Base-by-base conservation (phyloP, 64 coral and sea anemone genomes). In the Dendronephthya gigantea region DNA sequence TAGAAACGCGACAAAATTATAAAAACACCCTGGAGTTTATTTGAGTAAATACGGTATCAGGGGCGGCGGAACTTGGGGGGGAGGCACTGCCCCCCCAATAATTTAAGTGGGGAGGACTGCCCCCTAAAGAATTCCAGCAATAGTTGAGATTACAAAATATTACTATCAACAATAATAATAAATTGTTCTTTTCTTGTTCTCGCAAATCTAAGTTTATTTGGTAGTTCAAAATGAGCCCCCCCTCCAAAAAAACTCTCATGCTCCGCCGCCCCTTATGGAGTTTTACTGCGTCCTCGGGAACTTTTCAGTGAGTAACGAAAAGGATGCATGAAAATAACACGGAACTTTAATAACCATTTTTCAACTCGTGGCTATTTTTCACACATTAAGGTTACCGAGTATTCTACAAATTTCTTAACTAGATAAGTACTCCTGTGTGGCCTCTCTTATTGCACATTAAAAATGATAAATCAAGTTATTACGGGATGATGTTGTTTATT, bases 401-500 rank as follows among this genome's bases (percentile, higher is more conserved):
- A 62, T 62, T 62, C 55, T 2, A 13, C 55, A 62, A 62, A 62
- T 62, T 62, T 22, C 55, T 62, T 62, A 62, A n/a, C 25, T 62
- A 62, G 55, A 62, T 62, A 62, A 62, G 55, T 58, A 58, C 51
- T 58, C 51, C 4, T 17, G 51, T 17, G 51, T 58, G 51, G 51
- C 51, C 51, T 58, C 51, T 58, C 23, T 19, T 58, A 58, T 58
- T 58, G 51, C 51, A 58, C 51, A 6, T 58, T 7, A 62, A 62
- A n/a, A 62, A 62, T 62, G 55, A 62, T n/a, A 62, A 62, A 62
- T 62, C 55, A 62, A 62, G 55, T 62, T 15, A 62, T 62, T 62
- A 23, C 19, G 55, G 55, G 55, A 62, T 62, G 55, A 23, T 23
- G 55, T 22, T 62, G 55, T 22, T 62, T 62, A 22, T 62, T 62